phyloP scores from a whole-genome alignment of 2,888 invertebrate species.

The Ectemnius lituratus region DNA sequence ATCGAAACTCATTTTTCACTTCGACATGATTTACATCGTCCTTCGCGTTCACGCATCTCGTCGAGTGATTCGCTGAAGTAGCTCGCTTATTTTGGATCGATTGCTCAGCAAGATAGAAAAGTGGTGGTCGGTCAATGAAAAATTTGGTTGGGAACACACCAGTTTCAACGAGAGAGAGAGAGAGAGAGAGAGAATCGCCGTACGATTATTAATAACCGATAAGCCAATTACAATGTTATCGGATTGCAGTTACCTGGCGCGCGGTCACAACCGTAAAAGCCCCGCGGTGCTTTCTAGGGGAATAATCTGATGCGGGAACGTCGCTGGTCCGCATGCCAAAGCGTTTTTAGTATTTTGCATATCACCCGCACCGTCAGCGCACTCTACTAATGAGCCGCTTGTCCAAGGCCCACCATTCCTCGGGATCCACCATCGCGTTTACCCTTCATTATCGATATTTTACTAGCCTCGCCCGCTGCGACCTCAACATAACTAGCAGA shows the following conservation, averaged over 20 bases:
- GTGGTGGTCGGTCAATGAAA: too few relatives aligned
- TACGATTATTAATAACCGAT: conserved; percentile 64
- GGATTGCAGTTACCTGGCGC: conserved; percentile 48
- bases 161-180: background rate
- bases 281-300: conserved; percentile 29
- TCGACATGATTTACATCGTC: background rate
- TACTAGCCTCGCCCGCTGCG: background rate
- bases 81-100: too few relatives aligned
- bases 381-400: conserved; percentile 56
- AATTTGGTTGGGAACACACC: background rate
- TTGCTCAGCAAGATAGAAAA: too few relatives aligned
- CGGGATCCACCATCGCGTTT: conserved; percentile 24
- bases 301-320: conserved; percentile 53
- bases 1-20: conserved; percentile 7
- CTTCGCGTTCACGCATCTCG: background rate
- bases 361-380: conserved; percentile 42
- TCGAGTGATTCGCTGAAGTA: too few relatives aligned
- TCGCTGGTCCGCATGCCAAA: conserved; percentile 48
- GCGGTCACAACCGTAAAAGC: conserved; percentile 21
- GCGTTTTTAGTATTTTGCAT: conserved; percentile 52
- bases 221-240: conserved; percentile 65
- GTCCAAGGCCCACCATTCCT: conserved; percentile 37
- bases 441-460: conserved; percentile 21
- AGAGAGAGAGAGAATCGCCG: conserved; percentile 13
- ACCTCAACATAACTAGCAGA: background rate